Conservation (phyloP, 2,888 invertebrate species). For the Diaphora mendica region DNA sequence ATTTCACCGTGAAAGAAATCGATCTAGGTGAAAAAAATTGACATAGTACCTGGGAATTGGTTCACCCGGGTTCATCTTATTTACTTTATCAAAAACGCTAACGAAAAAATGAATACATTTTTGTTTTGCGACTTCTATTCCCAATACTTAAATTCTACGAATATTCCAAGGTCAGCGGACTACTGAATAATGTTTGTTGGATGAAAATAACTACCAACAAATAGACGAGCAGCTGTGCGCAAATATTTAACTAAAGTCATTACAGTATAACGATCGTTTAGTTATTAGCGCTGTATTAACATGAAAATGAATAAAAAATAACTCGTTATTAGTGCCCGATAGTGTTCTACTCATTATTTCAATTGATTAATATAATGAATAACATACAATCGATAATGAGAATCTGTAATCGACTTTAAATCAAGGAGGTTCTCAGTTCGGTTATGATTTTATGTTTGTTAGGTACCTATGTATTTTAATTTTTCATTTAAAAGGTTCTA, state of each 20-base stretch:
- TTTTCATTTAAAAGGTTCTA: background rate
- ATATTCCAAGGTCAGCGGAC: slow-evolving; percentile 1
- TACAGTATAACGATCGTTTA: slow-evolving; percentile 4
- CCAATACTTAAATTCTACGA: background rate
- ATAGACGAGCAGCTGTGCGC: slow-evolving; percentile 17
- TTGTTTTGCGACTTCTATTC: slow-evolving; percentile 1
- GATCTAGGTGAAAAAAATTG: too few species aligned
- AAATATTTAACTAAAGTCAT: slow-evolving; percentile 6
- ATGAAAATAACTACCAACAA: slow-evolving; percentile 13
- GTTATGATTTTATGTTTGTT: background rate
- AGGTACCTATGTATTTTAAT: background rate
- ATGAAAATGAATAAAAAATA: slow-evolving; percentile 3
- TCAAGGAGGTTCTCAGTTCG: background rate
- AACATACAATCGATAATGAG: background rate
- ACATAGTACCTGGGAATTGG: too few species aligned
- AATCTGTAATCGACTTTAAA: background rate
- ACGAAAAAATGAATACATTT: background rate
- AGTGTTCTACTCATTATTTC: slow-evolving; percentile 3
- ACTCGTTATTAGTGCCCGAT: background rate
- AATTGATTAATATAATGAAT: background rate
- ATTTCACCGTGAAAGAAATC: too few species aligned
- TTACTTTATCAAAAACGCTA: background rate
- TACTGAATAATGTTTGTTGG: slow-evolving; percentile 5
- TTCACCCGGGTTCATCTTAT: too few species aligned
- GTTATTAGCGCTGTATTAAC: slow-evolving; percentile 9